A percentile compares a stretch with the other conserved stretches of the same genome.
These are phyloP conservation scores for Stomatorhinus walkeri DNA, from an alignment of 2,797 vertebrate species.

Conservation along the genomic window DNA sequence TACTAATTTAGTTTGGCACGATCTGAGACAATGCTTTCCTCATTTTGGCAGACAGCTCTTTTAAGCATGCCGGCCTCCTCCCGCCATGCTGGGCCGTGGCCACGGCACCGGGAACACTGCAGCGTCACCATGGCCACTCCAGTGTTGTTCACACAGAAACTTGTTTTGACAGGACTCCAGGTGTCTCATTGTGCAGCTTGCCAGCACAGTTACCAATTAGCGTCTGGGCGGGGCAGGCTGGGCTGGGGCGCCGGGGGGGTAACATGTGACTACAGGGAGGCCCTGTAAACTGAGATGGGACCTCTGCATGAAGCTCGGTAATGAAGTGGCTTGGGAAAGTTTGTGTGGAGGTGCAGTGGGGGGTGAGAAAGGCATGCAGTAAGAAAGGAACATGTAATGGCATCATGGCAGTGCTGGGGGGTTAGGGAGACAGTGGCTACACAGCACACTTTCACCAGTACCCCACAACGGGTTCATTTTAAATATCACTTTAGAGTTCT, in stretches of 20 bases:
- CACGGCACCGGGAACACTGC: not conserved
- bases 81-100: not conserved
- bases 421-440: not conserved
- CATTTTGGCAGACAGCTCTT: not conserved
- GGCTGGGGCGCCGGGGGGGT: slow-evolving; percentile 30
- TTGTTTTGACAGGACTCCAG: slow-evolving; percentile 81
- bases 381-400: slow-evolving; percentile 27
- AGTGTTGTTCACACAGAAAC: slow-evolving; percentile 66
- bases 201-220: slow-evolving; percentile 78
- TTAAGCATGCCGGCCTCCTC: not conserved
- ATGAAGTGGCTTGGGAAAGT: slow-evolving; percentile 47
- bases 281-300: slow-evolving; percentile 44
- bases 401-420: not conserved
- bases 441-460: not conserved
- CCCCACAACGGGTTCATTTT: not conserved
- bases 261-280: slow-evolving; percentile 42
- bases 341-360: slow-evolving; percentile 20
- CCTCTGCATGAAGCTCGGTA: slow-evolving; percentile 41
- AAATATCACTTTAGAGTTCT: slow-evolving; percentile 1
- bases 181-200: slow-evolving; percentile 73
- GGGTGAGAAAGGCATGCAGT: slow-evolving; percentile 24
- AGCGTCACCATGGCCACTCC: slow-evolving; percentile 37
- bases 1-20: not conserved
- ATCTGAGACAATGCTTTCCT: not conserved
- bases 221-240: slow-evolving; percentile 53